Evolutionary conservation across 2,113 vertebrate genomes (phyloP).

Genomic region (Gobio gobio): DNA sequence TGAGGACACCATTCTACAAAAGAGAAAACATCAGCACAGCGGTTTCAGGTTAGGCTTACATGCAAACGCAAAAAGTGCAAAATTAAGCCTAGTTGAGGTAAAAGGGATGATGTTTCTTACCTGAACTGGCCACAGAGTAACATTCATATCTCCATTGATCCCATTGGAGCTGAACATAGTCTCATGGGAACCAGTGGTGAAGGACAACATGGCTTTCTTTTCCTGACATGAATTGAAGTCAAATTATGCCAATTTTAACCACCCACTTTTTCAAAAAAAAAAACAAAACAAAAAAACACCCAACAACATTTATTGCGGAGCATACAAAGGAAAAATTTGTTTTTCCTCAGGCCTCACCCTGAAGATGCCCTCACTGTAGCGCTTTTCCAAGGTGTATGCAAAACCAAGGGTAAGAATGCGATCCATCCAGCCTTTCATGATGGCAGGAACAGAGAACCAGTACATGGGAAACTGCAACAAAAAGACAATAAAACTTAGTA

Average conservation of each 20-base stretch:
- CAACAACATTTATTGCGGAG: no score
- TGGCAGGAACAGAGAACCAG: slow-evolving; percentile 12
- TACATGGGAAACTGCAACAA: background rate
- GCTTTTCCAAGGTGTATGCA: background rate
- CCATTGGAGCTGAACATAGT: slow-evolving; percentile 78
- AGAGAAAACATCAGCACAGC: background rate
- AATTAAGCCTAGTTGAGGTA: no score
- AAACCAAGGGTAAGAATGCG: background rate
- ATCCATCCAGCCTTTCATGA: slow-evolving; percentile 18
- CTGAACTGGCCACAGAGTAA: slow-evolving; percentile 85
- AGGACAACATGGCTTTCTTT: slow-evolving; percentile 83
- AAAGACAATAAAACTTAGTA: background rate
- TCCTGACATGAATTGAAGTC: slow-evolving; percentile 68
- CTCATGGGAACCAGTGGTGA: slow-evolving; percentile 78
- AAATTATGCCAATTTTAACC: background rate
- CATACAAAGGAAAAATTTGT: no score
- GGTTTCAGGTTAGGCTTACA: background rate
- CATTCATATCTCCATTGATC: slow-evolving; percentile 83
- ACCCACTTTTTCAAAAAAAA: no score
- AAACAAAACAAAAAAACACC: no score
- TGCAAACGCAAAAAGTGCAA: background rate
- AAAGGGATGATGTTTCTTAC: slow-evolving; percentile 56
- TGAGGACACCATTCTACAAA: slow-evolving; percentile 12
- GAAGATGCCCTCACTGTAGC: background rate
- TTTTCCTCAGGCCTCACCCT: background rate